Conservation (phyloP, 2,888 invertebrate genomes). For the Schizotus pectinicornis region DNA sequence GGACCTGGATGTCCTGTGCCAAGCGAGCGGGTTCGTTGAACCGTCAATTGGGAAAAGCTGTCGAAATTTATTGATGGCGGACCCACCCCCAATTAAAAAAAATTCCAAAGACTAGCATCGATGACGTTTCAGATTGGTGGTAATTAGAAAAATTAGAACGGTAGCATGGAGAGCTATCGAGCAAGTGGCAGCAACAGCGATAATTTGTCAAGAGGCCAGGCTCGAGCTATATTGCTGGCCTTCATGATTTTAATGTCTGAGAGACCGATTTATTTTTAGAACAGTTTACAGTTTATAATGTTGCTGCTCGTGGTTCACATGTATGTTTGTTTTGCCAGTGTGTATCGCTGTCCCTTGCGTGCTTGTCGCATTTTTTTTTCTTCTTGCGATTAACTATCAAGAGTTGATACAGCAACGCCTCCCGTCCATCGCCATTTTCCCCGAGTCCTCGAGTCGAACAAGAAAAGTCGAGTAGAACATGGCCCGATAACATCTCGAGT, state of each 20-base stretch:
- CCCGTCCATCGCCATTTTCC: not conserved
- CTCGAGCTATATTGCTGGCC: constrained; percentile 48
- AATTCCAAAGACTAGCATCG: no score
- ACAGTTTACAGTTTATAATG: constrained; percentile 50
- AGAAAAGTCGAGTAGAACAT: no score
- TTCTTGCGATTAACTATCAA: not conserved
- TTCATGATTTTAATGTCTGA: constrained; percentile 52
- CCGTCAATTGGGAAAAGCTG: no score
- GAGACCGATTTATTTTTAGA: constrained; percentile 53
- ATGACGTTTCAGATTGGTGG: no score
- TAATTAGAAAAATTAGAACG: no score
- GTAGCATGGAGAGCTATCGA: no score
- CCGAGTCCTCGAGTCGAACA: not conserved
- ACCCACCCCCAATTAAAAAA: no score
- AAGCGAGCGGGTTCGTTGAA: no score
- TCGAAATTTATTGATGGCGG: no score
- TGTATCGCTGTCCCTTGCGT: not conserved
- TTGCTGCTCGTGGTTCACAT: constrained; percentile 30
- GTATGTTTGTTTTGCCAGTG: constrained; percentile 14
- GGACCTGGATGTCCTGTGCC: no score
- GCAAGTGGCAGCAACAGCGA: not conserved
- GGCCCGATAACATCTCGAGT: no score
- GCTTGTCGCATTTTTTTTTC: not conserved
- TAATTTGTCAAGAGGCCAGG: constrained; percentile 24
- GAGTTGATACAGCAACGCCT: not conserved